Conservation (phyloP, 2,113 vertebrate species). For the Aldabrachelys gigantea region DNA sequence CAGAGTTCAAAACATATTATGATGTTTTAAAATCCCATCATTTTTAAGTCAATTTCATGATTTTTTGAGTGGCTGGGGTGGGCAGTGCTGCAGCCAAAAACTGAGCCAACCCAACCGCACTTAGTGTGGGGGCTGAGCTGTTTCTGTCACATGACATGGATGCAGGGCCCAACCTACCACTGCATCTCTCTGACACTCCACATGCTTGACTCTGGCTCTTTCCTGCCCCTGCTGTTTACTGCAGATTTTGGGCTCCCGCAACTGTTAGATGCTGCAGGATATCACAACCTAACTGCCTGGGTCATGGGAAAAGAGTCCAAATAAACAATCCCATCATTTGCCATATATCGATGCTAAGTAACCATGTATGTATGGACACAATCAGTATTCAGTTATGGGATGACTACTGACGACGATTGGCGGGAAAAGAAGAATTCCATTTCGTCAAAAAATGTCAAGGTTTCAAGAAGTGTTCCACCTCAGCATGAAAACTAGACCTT, state of each 20-base stretch:
- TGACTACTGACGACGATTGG: too few species aligned
- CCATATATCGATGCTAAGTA: not conserved
- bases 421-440: too few species aligned
- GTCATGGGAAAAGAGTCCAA: not conserved
- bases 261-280: not conserved
- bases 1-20: constrained; percentile 1
- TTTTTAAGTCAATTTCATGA: constrained; percentile 21
- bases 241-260: not conserved
- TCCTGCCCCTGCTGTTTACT: not conserved
- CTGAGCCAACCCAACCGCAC: not conserved
- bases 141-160: too few species aligned
- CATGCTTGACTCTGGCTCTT: not conserved
- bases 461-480: too few species aligned
- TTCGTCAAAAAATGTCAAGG: too few species aligned
- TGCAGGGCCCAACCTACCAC: too few species aligned
- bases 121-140: too few species aligned
- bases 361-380: accelerated
- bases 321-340: not conserved
- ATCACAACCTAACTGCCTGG: not conserved
- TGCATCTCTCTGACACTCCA: constrained; percentile 20
- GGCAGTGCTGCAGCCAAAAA: not conserved
- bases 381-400: not conserved
- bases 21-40: constrained; percentile 42
- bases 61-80: constrained; percentile 51
- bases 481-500: too few species aligned